phyloP scores from a whole-genome alignment of 2,113 vertebrate species.

The Hoplias malabaricus region DNA sequence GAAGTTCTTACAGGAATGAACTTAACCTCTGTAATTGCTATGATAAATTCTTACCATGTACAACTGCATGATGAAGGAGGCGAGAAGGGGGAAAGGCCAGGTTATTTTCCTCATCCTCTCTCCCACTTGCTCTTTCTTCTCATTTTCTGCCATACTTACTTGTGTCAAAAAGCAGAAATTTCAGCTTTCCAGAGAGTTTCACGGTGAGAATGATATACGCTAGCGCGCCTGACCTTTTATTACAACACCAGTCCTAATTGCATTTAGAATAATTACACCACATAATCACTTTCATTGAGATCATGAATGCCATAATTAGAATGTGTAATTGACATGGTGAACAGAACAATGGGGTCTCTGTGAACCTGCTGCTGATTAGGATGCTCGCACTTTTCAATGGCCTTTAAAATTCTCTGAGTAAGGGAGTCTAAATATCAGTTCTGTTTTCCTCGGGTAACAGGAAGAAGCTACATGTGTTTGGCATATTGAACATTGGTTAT shows the following conservation, averaged over 20 bases:
- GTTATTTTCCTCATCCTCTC: background rate
- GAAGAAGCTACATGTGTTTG: background rate
- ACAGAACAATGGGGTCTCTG: constrained; percentile 22
- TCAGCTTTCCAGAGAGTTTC: constrained; percentile 16
- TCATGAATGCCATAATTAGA: constrained; percentile 31
- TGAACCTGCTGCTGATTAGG: constrained; percentile 14
- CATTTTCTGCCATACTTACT: background rate
- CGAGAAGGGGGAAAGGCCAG: constrained; percentile 13
- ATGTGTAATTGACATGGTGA: constrained; percentile 25
- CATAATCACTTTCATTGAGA: constrained; percentile 45
- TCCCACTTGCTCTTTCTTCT: background rate
- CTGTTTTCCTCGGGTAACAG: background rate
- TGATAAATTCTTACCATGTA: constrained; percentile 24
- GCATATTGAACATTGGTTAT: background rate
- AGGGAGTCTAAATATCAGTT: constrained; percentile 14
- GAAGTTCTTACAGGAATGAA: constrained; percentile 19
- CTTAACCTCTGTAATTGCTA: constrained; percentile 26
- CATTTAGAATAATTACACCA: constrained; percentile 42
- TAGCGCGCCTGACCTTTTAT: constrained; percentile 34
- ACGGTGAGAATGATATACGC: too few species aligned
- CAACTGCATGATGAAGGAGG: background rate
- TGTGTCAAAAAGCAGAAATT: background rate
- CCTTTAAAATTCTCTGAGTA: constrained; percentile 34
- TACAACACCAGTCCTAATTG: constrained; percentile 37
- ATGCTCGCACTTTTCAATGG: constrained; percentile 1